A percentile compares a stretch with the other conserved stretches of the same genome.
Conservation (phyloP, 1,140 invertebrate genomes). For the Aporrectodea caliginosa region DNA sequence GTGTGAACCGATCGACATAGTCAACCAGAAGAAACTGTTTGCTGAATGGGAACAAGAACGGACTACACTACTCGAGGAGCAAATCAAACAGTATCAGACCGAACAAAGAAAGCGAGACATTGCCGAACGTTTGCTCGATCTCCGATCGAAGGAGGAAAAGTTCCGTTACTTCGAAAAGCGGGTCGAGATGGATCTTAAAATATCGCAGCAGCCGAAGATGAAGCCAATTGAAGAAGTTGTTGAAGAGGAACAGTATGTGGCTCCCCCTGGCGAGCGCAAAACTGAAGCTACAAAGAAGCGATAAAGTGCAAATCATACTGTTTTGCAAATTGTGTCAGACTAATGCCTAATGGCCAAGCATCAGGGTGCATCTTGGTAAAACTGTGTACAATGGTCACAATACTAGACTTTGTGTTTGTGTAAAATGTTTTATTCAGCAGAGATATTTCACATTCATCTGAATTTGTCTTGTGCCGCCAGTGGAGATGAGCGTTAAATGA, state of each 20-base stretch:
- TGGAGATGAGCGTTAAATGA: too few species aligned
- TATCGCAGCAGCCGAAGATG: slow-evolving; percentile 12
- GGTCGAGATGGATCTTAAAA: slow-evolving; percentile 33
- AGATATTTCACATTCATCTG: too few species aligned
- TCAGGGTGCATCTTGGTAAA: too few species aligned
- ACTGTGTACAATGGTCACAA: too few species aligned
- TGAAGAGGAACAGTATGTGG: slow-evolving; percentile 28
- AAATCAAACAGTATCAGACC: slow-evolving; percentile 26
- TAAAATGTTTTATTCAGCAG: too few species aligned
- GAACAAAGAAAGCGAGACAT: slow-evolving; percentile 35
- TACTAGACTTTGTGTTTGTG: too few species aligned
- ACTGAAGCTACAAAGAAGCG: slow-evolving; percentile 1
- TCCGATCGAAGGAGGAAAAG: slow-evolving; percentile 35
- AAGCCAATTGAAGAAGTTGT: slow-evolving; percentile 20
- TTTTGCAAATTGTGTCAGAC: too few species aligned
- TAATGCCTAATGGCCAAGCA: too few species aligned
- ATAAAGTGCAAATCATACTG: too few species aligned
- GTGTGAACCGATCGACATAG: slow-evolving; percentile 4
- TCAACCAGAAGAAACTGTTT: slow-evolving; percentile 10
- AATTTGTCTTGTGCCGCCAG: too few species aligned
- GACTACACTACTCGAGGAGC: slow-evolving; percentile 21
- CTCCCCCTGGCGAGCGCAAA: slow-evolving; percentile 17
- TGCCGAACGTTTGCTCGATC: slow-evolving; percentile 32
- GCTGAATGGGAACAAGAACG: slow-evolving; percentile 31
- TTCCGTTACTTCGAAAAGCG: slow-evolving; percentile 31